Base-by-base conservation (phyloP, 2,888 invertebrate genomes). In the Brenthis ino region DNA sequence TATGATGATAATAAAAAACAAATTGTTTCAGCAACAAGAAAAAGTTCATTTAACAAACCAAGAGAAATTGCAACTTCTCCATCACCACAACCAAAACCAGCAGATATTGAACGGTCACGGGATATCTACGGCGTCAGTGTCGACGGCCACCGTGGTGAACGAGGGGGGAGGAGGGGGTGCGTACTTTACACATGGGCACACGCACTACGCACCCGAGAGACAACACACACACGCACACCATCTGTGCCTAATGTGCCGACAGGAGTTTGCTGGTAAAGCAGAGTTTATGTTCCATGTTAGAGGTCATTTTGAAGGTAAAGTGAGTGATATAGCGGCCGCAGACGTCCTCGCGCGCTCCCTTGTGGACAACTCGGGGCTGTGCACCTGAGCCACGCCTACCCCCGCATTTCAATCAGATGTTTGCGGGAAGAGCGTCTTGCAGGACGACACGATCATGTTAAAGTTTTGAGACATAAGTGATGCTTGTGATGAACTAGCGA, bases 211-310 rank as follows among this genome's bases (percentile, higher is more conserved):
- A 0, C 91, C 88, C 0, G 91, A 91, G 71, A 76, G 92, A 53
- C 93, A 93, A 68, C 91, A 92, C 80, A 85, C 91, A 12, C 93
- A 93, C 66, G 90, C 93, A 1, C 93, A 93, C 75, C 93, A 93
- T 65, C 93, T 94, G 63, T 95, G 95, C 77, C 92, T 95, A 70
- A 94, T 95, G 94, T 95, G 95, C 74, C 89, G 95, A 33, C 94
- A 95, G 67, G 95, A 95, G 83, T 95, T 95, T 81, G 93, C 94
- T 20, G 94, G 95, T 16, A 95, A 95, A 81, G 94, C 95, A 0
- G 95, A 95, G 80, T 95, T 95, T 80, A 95, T 95, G 94, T 95
- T 95, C 84, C 95, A 95, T 79, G 94, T 95, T 16, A 87, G 95
- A 74, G 94, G 95, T 24, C 95, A 95, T 79, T 95, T 95, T 75